Evolutionary conservation across 2,113 vertebrate genomes (phyloP), one percentile per base, ranked within the genome.

Genomic region (Chaetops frenatus): DNA sequence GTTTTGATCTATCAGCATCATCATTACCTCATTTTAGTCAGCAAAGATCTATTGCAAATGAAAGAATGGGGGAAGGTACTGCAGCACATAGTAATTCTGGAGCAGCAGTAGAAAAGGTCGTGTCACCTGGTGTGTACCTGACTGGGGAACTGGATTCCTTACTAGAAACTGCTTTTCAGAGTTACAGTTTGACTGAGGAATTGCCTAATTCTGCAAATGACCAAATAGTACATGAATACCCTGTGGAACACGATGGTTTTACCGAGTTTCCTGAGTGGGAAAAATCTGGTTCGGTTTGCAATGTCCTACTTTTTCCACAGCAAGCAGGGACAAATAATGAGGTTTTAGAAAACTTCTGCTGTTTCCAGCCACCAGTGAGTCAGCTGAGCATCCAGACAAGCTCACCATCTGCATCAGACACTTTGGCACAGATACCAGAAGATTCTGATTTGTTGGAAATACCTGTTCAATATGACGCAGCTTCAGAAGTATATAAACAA

Each of bases 71-170:
- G n/a, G 72, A 81, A 80, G 35, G n/a, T 87, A 35, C 72, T 94
- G 64, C 61, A 74, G 53, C 72, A 90, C 71, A 67, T 31, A 67
- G 86, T 85, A 64, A 77, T 58, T 64, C 42, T 53, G 87, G 70
- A 73, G 84, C 97, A 82, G 86, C 90, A 80, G 40, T 81, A 61
- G 95, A 86, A 89, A 31, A 90, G 36, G n/a, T 96, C 72, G 48
- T 91, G 4, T 89, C 91, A 85, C 86, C 97, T 84, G 96, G 96
- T 60, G 72, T 86, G 44, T 92, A 96, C 70, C 91, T 98, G 81
- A 98, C 98, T 45, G 98, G 98, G 85, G 98, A 99, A 72, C 92
- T 99, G 88, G 98, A 99, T 96, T 95, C 97, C 36, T 97, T 99
- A 48, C 94, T 98, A 85, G 98, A 99, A 89, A 97, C 97, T 86